Evolutionary conservation across 2,797 vertebrate species (phyloP), one percentile per base, ranked within the genome.

Genomic region (Sebastiscus albofasciatus): DNA sequence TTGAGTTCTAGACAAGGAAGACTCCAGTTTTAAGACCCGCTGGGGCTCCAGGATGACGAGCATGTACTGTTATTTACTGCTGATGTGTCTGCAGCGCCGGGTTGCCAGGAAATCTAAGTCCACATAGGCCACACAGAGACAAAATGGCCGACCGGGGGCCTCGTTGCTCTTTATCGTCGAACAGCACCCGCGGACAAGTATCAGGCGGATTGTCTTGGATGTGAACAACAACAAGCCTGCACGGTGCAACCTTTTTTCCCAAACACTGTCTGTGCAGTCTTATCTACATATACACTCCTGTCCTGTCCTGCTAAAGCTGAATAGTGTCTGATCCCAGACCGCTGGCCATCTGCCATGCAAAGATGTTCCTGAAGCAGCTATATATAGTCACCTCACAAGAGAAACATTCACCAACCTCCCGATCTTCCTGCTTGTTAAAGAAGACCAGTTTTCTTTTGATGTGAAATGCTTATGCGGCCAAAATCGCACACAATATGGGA

Each of bases 21-120:
- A 72, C 67, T 77, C 54, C 62, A 58, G 58, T 81, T 88, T 93
- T 82, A 90, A 86, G 70, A 80, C 29, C 77, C 36, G 18, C 72
- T 76, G 77, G 81, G 85, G 75, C 81, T 75, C 33, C 81, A 79
- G 71, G 71, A 88, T 75, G 42, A 81, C 49, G 22, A 80, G 61
- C 52, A 67, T 74, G 82, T 62, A 33, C 27, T 27, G 66, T 89
- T 76, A 82, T 89, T 89, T 81, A 58, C 22, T 55, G 10, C 78
- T 88, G 82, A 90, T 84, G 80, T 70, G 76, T 55, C 73, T 82
- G 78, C 62, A 67, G 49, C 1, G 5, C 11, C 13, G 13, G 5
- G 52, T 46, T 83, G 84, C 81, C 77, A 84, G 79, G 67, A 85
- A 81, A 80, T 79, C 22, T n/a, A 54, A 77, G 62, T 84, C 64